phyloP scores from a whole-genome alignment of 2,113 vertebrate genomes.

The Oriolus oriolus region DNA sequence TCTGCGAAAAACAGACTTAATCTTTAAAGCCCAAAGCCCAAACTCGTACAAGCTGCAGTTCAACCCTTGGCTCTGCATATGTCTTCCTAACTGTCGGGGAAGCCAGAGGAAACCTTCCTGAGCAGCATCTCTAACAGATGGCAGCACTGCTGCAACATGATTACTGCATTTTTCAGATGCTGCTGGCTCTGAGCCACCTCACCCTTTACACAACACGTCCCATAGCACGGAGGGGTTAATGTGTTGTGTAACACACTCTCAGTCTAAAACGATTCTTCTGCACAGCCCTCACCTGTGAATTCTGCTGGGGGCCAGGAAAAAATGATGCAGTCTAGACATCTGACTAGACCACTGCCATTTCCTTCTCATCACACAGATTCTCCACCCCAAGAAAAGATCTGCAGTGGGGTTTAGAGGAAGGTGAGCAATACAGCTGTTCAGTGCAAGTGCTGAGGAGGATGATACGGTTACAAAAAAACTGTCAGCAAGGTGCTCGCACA shows the following conservation, averaged over 20 bases:
- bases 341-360: neutral
- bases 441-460: neutral
- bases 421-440: neutral
- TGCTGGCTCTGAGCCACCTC: neutral
- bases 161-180: neutral
- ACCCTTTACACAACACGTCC: accelerated
- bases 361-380: neutral
- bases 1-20: neutral
- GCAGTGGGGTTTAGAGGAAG: neutral
- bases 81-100: neutral
- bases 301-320: neutral
- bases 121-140: neutral
- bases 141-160: neutral
- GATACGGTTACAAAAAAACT: neutral
- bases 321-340: neutral
- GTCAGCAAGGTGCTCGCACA: neutral
- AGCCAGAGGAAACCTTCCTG: neutral
- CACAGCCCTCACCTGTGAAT: neutral
- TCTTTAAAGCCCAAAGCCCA: neutral
- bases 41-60: neutral
- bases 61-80: neutral
- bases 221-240: accelerated
- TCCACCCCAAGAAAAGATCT: neutral
- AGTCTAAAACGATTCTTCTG: neutral
- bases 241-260: neutral